A percentile compares a stretch with the other conserved stretches of the same genome.
Evolutionary conservation across 2,797 vertebrate species (phyloP).

Genomic region (Phrynocephalus forsythii): DNA sequence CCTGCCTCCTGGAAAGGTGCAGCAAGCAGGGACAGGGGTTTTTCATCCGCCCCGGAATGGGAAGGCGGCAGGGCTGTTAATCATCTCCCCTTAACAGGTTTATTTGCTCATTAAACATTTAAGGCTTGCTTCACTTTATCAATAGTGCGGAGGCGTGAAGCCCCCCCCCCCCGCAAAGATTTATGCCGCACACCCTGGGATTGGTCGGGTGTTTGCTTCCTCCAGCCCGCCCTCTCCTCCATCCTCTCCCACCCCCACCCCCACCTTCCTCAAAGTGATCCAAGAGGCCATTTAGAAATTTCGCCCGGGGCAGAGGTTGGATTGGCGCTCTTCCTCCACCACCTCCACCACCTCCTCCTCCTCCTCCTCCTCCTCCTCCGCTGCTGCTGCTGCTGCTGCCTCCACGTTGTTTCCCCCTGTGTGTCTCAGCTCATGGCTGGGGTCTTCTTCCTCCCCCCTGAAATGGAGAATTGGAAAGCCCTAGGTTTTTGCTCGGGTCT

Average conservation of each 20-base stretch:
- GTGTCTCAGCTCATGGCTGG: no score
- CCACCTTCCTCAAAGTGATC: not conserved
- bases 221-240: no score
- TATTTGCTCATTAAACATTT: slow-evolving; percentile 80
- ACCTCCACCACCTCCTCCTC: not conserved
- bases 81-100: slow-evolving; percentile 79
- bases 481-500: no score
- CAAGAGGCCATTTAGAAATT: slow-evolving; percentile 1
- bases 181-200: slow-evolving; percentile 69
- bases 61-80: slow-evolving; percentile 63
- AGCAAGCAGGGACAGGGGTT: slow-evolving; percentile 27
- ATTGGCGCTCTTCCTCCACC: not conserved
- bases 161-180: slow-evolving; percentile 64
- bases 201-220: slow-evolving; percentile 58
- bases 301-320: slow-evolving; percentile 16
- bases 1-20: slow-evolving; percentile 55
- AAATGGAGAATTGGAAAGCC: no score
- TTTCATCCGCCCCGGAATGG: no score
- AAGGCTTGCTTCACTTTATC: slow-evolving; percentile 77
- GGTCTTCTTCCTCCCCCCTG: no score
- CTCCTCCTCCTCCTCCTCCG: not conserved
- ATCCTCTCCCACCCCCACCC: not conserved
- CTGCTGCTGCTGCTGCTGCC: no score
- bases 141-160: slow-evolving; percentile 72
- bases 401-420: no score